Conservation (phyloP, 2,888 invertebrate genomes). For the Mellilla xanthometata region DNA sequence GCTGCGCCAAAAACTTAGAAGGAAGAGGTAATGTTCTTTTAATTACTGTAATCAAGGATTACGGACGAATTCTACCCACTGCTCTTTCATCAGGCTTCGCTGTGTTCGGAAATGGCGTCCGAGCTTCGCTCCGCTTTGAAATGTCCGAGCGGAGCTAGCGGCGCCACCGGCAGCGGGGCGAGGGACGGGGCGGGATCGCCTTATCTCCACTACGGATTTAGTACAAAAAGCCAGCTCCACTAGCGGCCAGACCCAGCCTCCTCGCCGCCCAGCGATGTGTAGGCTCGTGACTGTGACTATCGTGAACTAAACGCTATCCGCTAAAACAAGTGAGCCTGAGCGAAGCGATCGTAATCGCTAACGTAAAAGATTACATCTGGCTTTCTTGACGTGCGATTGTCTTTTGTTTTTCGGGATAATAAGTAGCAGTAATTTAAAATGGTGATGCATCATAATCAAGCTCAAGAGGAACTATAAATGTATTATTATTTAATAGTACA, state of each 20-base stretch:
- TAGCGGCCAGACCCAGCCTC: constrained; percentile 71
- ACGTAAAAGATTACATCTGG: not conserved
- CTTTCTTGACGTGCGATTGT: too few species aligned
- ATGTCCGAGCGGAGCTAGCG: constrained; percentile 82
- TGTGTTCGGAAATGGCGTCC: constrained; percentile 88
- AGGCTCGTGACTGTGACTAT: constrained; percentile 40
- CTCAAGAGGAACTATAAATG: constrained; percentile 12
- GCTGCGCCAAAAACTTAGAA: constrained; percentile 49
- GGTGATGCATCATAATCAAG: constrained; percentile 4
- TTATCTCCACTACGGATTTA: constrained; percentile 85
- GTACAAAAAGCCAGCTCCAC: constrained; percentile 78
- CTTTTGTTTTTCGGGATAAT: not conserved
- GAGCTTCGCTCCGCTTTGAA: constrained; percentile 87
- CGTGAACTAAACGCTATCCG: not conserved
- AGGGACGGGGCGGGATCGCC: constrained; percentile 83
- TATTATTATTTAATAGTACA: constrained; percentile 6
- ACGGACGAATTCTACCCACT: constrained; percentile 21
- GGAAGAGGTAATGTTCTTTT: constrained; percentile 68
- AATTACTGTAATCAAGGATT: constrained; percentile 16
- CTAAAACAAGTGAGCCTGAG: constrained; percentile 20
- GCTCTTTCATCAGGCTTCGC: constrained; percentile 80
- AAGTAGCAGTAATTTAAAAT: not conserved
- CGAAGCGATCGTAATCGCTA: constrained; percentile 4
- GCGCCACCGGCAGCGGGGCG: constrained; percentile 55
- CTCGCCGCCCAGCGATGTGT: constrained; percentile 75